Conservation (phyloP, 1,140 invertebrate species). For the Drosophila sturtevanti region DNA sequence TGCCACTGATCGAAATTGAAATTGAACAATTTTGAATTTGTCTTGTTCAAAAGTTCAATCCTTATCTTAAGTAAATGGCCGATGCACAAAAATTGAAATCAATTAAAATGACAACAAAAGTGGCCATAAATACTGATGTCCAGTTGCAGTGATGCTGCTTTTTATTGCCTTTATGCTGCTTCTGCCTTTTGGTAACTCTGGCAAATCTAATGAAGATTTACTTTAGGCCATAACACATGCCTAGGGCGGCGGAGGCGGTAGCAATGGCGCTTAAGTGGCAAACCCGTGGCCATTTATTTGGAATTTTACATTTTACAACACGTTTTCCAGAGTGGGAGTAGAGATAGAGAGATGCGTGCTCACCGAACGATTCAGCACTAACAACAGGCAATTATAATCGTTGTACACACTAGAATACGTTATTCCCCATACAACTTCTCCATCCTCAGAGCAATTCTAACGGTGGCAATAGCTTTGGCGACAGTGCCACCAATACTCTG, state of each 20-base stretch:
- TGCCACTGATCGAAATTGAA: constrained; percentile 14
- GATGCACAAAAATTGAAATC: constrained; percentile 76
- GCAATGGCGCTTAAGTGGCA: constrained; percentile 66
- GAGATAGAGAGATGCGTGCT: constrained; percentile 58
- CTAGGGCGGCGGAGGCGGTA: constrained; percentile 25
- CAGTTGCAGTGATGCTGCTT: constrained; percentile 54
- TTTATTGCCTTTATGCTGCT: constrained; percentile 57
- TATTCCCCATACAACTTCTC: constrained; percentile 5
- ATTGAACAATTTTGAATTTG: constrained; percentile 26
- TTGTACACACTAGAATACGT: constrained; percentile 54
- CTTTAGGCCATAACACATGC: constrained; percentile 79
- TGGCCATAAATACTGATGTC: constrained; percentile 74
- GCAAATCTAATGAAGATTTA: constrained; percentile 82
- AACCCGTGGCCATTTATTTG: constrained; percentile 75
- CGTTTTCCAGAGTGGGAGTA: constrained; percentile 37
- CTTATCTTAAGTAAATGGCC: constrained; percentile 50
- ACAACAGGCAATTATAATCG: constrained; percentile 76
- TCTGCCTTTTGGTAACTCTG: constrained; percentile 58
- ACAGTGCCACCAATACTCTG: constrained; percentile 50
- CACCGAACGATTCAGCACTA: constrained; percentile 41
- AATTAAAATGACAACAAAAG: constrained; percentile 81
- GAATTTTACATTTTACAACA: constrained; percentile 80
- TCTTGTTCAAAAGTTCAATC: constrained; percentile 53
- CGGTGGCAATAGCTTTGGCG: constrained; percentile 80
- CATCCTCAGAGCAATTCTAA: constrained; percentile 64